These are phyloP conservation scores for Thymelicus acteon DNA, from an alignment of 2,888 invertebrate species.

Conservation along the genomic window DNA sequence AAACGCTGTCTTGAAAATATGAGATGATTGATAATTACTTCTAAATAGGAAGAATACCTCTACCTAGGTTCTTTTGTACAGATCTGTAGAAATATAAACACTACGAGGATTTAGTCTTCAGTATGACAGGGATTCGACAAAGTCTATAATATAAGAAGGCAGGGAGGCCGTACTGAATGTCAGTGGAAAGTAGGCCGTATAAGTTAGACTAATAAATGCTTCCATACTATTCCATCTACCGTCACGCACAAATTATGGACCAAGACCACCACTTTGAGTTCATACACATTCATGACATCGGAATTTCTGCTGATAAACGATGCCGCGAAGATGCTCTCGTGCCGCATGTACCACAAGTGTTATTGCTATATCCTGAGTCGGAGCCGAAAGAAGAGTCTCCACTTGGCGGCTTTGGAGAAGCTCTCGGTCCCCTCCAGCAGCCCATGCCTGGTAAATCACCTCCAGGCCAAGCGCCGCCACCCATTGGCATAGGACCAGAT, in stretches of 20 bases:
- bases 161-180: conserved; percentile 67
- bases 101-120: conserved; percentile 54
- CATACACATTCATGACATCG: conserved; percentile 76
- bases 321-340: conserved; percentile 84
- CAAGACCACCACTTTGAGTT: conserved; percentile 52
- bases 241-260: conserved; percentile 56
- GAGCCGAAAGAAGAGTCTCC: conserved; percentile 92
- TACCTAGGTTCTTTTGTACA: conserved; percentile 60
- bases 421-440: conserved; percentile 83
- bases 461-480: conserved; percentile 89
- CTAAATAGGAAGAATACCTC: conserved; percentile 39
- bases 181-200: conserved; percentile 66
- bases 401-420: conserved; percentile 86
- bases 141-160: conserved; percentile 61
- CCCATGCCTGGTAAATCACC: conserved; percentile 85
- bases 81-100: conserved; percentile 67
- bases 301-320: conserved; percentile 78
- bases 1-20: conserved; percentile 36
- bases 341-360: conserved; percentile 88
- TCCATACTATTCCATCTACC: conserved; percentile 37
- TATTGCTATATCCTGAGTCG: conserved; percentile 94
- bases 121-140: conserved; percentile 51
- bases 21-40: conserved; percentile 36
- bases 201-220: conserved; percentile 68
- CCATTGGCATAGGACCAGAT: conserved; percentile 72